phyloP scores from a whole-genome alignment of 2,888 invertebrate genomes.

The Coenonympha arcania region DNA sequence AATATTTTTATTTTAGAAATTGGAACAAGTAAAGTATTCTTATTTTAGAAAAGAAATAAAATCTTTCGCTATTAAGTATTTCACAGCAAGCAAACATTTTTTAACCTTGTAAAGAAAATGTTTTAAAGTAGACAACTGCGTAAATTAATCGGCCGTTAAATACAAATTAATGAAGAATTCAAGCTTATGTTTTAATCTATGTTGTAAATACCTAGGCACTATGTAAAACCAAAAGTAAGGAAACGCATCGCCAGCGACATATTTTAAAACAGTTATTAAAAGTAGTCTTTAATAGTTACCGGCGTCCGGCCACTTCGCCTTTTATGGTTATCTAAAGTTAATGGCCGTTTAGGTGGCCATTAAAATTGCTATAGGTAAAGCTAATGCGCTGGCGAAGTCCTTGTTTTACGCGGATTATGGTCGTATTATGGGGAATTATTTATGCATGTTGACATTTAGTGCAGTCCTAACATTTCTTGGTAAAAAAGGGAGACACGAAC shows the following conservation, averaged over 20 bases:
- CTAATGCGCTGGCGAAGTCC: constrained; percentile 11
- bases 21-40: no score
- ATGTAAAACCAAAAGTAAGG: not conserved
- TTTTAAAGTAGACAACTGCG: no score
- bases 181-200: not conserved
- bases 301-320: constrained; percentile 14
- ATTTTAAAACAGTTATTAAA: constrained; percentile 3
- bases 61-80: no score
- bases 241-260: not conserved
- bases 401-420: constrained; percentile 4
- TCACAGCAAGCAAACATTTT: no score
- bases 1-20: no score
- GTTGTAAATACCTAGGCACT: not conserved
- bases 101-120: no score
- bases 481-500: not conserved
- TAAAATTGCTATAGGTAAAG: constrained; percentile 19
- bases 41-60: no score
- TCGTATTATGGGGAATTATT: constrained; percentile 3
- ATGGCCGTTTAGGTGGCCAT: constrained; percentile 19
- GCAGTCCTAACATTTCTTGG: not conserved
- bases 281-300: not conserved
- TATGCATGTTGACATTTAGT: constrained; percentile 9
- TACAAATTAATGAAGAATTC: not conserved
- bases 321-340: constrained; percentile 16
- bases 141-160: no score